Percentiles rank a stretch among this genome's conserved stretches.
These are phyloP conservation scores for Danaus plexippus DNA, from an alignment of 1,140 invertebrate genomes.

Conservation along the genomic window DNA sequence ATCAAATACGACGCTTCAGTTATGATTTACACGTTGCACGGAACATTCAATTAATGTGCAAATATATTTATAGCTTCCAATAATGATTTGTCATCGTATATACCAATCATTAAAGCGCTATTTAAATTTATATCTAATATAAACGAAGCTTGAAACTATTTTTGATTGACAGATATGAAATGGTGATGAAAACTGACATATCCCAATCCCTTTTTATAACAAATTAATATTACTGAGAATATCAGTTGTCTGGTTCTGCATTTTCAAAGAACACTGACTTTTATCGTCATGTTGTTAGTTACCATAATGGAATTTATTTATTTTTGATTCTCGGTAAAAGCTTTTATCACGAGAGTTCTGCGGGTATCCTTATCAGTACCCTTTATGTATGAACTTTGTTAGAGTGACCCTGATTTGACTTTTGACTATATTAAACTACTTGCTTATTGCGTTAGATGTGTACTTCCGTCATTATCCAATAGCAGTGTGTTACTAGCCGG, in stretches of 20 bases:
- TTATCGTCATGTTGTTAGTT: too few species aligned
- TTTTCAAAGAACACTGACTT: too few species aligned
- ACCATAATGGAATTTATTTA: too few species aligned
- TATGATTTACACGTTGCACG: too few species aligned
- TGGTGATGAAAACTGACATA: conserved; percentile 41
- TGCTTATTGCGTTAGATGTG: conserved; percentile 38
- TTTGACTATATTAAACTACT: conserved; percentile 47
- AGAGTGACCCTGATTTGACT: conserved; percentile 35
- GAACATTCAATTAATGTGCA: too few species aligned
- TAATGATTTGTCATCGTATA: too few species aligned
- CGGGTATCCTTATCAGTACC: conserved; percentile 19
- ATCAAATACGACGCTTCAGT: too few species aligned
- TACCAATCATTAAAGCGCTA: too few species aligned
- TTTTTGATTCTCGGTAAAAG: too few species aligned
- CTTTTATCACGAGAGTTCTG: conserved; percentile 20
- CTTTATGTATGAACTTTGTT: conserved; percentile 13
- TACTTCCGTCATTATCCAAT: conserved; percentile 36
- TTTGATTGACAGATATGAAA: conserved; percentile 18
- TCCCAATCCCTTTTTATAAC: conserved; percentile 36
- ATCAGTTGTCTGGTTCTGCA: too few species aligned
- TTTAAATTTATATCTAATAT: too few species aligned
- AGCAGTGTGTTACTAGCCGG: conserved; percentile 2
- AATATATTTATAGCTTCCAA: too few species aligned
- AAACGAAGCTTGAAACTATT: conserved; percentile 2
- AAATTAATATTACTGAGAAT: background rate